phyloP scores from a whole-genome alignment of 2,888 invertebrate species.

The Ormyrus thymus region DNA sequence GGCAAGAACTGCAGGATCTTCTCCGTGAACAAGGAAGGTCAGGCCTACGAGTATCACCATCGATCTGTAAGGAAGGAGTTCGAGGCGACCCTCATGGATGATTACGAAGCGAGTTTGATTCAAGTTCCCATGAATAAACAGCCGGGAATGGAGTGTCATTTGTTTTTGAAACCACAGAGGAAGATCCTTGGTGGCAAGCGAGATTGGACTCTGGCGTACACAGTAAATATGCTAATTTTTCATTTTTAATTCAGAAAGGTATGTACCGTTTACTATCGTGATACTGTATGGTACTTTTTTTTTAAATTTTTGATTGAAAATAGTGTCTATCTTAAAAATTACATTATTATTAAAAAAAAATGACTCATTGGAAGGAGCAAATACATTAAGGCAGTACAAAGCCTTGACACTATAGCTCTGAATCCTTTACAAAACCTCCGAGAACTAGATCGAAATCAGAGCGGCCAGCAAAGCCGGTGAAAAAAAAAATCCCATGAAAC shows the following conservation, averaged over 20 bases:
- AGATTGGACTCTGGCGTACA: conserved; percentile 5
- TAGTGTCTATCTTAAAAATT: too few species aligned
- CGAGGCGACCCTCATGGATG: conserved; percentile 48
- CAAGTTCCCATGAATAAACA: neutral
- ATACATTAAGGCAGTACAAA: too few species aligned
- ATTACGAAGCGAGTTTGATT: conserved; percentile 58
- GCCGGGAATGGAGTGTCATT: neutral
- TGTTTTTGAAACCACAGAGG: neutral
- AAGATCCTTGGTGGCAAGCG: neutral
- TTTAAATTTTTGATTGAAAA: too few species aligned
- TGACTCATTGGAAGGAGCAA: too few species aligned
- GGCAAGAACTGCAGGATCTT: conserved; percentile 61
- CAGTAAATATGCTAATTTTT: neutral
- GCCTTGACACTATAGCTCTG: too few species aligned
- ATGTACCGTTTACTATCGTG: too few species aligned
- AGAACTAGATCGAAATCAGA: too few species aligned
- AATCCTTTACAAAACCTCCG: too few species aligned
- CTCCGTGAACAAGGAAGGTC: conserved; percentile 64
- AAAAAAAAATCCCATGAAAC: neutral
- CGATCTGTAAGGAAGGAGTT: conserved; percentile 57
- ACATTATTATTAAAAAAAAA: too few species aligned
- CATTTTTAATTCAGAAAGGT: too few species aligned
- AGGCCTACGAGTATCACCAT: conserved; percentile 67
- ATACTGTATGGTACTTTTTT: too few species aligned
- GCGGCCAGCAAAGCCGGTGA: too few species aligned